Conservation (phyloP, 1,140 invertebrate genomes). For the Brachionus paranguensis region DNA sequence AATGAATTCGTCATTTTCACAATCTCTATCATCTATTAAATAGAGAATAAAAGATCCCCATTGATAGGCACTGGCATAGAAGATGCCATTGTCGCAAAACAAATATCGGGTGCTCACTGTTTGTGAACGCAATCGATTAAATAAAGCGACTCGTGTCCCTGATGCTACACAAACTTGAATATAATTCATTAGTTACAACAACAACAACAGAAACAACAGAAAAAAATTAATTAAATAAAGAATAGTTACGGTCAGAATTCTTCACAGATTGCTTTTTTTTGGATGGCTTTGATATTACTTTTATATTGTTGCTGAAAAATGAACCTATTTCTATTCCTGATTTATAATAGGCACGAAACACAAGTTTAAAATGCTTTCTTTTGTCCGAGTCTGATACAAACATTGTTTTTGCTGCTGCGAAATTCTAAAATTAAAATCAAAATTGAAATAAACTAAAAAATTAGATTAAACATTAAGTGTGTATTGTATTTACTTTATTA, state of each 20-base stretch:
- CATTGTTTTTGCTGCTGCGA: constrained; percentile 83
- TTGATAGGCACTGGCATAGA: constrained; percentile 96
- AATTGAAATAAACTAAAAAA: background rate
- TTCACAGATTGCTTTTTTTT: constrained; percentile 99
- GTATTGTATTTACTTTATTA: background rate
- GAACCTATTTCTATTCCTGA: constrained; percentile 86
- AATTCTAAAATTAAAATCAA: background rate
- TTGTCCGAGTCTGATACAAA: constrained; percentile 99
- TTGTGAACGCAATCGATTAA: constrained; percentile 89
- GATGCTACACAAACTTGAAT: constrained; percentile 82
- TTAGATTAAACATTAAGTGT: background rate
- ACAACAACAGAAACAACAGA: background rate
- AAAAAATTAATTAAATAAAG: background rate
- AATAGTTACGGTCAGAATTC: constrained; percentile 72
- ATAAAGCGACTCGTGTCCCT: constrained; percentile 95
- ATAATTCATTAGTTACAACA: background rate
- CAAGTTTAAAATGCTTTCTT: constrained; percentile 96
- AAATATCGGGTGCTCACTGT: constrained; percentile 97
- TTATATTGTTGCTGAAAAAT: constrained; percentile 96
- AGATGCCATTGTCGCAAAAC: constrained; percentile 85
- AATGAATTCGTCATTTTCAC: constrained; percentile 85
- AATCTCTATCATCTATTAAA: constrained; percentile 89
- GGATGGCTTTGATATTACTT: constrained; percentile 98
- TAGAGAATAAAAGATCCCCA: constrained; percentile 99
- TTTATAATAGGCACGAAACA: constrained; percentile 98